Percentiles rank a stretch among this genome's conserved stretches.
phyloP scores from a whole-genome alignment of 2,888 invertebrate genomes.

The Troides aeacus region DNA sequence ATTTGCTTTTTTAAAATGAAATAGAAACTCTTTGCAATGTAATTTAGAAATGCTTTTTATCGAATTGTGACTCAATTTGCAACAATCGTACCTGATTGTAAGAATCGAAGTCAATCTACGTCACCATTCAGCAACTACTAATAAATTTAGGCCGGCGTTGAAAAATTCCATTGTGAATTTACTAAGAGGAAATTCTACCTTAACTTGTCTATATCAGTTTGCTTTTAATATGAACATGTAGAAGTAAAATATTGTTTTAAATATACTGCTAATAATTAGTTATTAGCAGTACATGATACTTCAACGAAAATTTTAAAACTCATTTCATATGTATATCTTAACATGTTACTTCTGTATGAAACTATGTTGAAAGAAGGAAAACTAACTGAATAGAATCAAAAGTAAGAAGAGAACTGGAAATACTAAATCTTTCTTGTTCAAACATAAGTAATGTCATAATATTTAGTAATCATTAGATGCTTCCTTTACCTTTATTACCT shows the following conservation, averaged over 20 bases:
- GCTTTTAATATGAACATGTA: not conserved
- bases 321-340: too few species aligned
- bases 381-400: too few species aligned
- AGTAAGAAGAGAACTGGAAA: too few species aligned
- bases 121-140: constrained; percentile 6
- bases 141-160: constrained; percentile 7
- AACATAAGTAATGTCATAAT: too few species aligned
- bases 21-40: constrained; percentile 3
- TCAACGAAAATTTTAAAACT: too few species aligned
- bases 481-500: too few species aligned
- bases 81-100: constrained; percentile 16
- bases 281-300: too few species aligned
- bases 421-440: too few species aligned
- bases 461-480: too few species aligned
- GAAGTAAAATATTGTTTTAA: not conserved
- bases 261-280: too few species aligned
- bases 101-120: constrained; percentile 8
- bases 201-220: not conserved
- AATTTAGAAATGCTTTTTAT: constrained; percentile 13
- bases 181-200: constrained; percentile 1
- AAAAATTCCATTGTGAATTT: constrained; percentile 14
- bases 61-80: constrained; percentile 12
- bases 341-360: too few species aligned
- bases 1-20: not conserved
- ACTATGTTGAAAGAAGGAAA: too few species aligned